Conservation (phyloP, 2,888 invertebrate genomes). For the Cheilosia vernalis region DNA sequence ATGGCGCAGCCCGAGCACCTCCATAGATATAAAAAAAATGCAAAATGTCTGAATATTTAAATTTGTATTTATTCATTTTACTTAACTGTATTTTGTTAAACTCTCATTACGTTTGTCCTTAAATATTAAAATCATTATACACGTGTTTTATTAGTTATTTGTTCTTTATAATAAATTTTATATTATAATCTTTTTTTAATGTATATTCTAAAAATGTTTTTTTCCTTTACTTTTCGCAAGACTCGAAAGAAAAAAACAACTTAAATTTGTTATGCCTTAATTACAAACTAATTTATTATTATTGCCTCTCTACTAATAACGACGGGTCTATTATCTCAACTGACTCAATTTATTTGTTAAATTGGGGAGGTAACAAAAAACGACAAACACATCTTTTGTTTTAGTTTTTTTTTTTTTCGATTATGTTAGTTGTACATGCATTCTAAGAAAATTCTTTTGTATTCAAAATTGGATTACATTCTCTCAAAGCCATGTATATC, state of each 20-base stretch:
- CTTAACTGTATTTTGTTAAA: constrained; percentile 51
- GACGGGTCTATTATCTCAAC: not conserved
- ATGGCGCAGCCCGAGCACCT: no score
- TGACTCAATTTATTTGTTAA: no score
- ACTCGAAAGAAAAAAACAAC: not conserved
- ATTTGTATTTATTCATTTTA: constrained; percentile 56
- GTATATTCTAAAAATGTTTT: constrained; percentile 21
- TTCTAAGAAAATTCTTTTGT: no score
- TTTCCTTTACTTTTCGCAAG: not conserved
- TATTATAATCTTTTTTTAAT: constrained; percentile 28
- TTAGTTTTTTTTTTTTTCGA: no score
- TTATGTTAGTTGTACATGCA: no score
- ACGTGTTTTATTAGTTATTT: constrained; percentile 48
- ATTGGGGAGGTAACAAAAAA: no score
- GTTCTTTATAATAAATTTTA: constrained; percentile 19
- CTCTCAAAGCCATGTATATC: no score
- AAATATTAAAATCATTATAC: constrained; percentile 61
- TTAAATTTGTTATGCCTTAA: constrained; percentile 15
- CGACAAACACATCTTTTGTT: no score
- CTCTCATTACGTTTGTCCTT: constrained; percentile 45
- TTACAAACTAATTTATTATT: constrained; percentile 45
- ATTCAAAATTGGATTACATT: no score
- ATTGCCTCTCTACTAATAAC: constrained; percentile 43
- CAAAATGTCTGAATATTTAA: constrained; percentile 17
- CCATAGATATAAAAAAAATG: not conserved